Percentiles rank a stretch among this genome's conserved stretches.
phyloP scores from a whole-genome alignment of 2,888 invertebrate genomes.

The Ennomos quercinarius region DNA sequence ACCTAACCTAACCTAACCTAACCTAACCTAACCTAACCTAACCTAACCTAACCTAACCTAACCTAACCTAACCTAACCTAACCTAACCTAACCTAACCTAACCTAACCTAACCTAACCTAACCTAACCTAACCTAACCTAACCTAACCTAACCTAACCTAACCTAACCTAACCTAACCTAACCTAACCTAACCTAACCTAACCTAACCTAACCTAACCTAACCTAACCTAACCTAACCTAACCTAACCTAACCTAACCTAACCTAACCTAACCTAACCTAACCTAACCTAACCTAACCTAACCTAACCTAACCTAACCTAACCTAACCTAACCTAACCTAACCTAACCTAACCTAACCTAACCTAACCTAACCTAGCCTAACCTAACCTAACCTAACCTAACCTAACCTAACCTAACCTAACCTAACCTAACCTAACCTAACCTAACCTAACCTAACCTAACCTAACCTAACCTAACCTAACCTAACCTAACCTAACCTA shows the following conservation, averaged over 20 bases:
- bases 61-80: slow-evolving; percentile 28
- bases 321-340: slow-evolving; percentile 24
- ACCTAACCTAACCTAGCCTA: slow-evolving; percentile 29
- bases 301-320: slow-evolving; percentile 15
- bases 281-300: slow-evolving; percentile 13
- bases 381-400: slow-evolving; percentile 28
- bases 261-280: slow-evolving; percentile 16
- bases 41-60: slow-evolving; percentile 20
- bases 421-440: slow-evolving; percentile 35
- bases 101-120: slow-evolving; percentile 25
- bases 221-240: slow-evolving; percentile 31
- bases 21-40: slow-evolving; percentile 26
- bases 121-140: slow-evolving; percentile 26
- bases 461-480: slow-evolving; percentile 28
- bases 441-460: slow-evolving; percentile 29
- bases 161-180: slow-evolving; percentile 32
- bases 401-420: slow-evolving; percentile 44
- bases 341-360: slow-evolving; percentile 22
- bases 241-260: slow-evolving; percentile 27
- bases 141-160: slow-evolving; percentile 24
- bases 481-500: slow-evolving; percentile 33
- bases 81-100: slow-evolving; percentile 25
- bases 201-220: slow-evolving; percentile 34
- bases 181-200: slow-evolving; percentile 32
- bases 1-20: slow-evolving; percentile 14